These are phyloP conservation scores for Pristionchus maxplancki DNA, from an alignment of 2,888 invertebrate species.

Conservation along the genomic window DNA sequence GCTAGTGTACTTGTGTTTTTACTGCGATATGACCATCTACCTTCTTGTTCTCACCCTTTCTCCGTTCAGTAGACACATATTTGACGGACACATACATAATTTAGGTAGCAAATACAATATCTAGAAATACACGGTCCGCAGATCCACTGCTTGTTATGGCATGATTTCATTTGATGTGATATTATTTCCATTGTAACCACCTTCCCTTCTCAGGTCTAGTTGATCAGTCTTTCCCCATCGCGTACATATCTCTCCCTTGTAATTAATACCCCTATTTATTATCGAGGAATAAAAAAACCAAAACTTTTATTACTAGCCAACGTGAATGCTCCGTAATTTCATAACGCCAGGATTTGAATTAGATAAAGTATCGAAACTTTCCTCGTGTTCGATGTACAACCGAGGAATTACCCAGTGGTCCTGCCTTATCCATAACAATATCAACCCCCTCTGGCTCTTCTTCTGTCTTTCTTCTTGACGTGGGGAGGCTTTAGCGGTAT, in stretches of 20 bases:
- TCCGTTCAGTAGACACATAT: neutral
- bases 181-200: constrained; percentile 8
- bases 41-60: neutral
- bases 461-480: no score
- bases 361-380: no score
- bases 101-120: neutral
- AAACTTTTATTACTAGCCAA: no score
- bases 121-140: neutral
- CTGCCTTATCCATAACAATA: no score
- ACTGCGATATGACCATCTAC: constrained; percentile 1
- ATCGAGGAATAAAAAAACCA: neutral
- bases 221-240: neutral
- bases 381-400: no score
- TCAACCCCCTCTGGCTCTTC: no score
- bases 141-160: no score
- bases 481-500: no score
- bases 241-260: constrained; percentile 11
- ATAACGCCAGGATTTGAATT: no score
- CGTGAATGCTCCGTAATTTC: no score
- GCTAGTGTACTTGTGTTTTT: constrained; percentile 14
- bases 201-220: constrained; percentile 16
- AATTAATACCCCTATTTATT: neutral
- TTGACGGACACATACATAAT: constrained; percentile 31
- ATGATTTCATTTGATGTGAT: constrained; percentile 25
- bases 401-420: no score